A percentile compares a stretch with the other conserved stretches of the same genome.
Evolutionary conservation across 2,888 invertebrate genomes (phyloP).

Genomic region (Synanthedon andrenaeformis): DNA sequence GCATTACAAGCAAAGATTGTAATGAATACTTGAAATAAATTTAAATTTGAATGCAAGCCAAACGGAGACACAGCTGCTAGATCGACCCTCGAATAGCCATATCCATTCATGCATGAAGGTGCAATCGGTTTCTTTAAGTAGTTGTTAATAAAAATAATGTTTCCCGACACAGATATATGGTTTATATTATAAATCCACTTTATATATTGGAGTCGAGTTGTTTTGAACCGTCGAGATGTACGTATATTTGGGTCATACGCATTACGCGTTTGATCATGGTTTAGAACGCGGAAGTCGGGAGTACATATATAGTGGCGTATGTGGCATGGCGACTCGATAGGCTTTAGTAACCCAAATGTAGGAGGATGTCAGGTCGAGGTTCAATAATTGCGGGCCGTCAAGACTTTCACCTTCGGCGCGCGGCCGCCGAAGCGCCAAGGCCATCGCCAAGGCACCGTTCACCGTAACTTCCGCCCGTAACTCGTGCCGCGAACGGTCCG

Average conservation of each 20-base stretch:
- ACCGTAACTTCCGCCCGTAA: conserved; percentile 48
- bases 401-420: conserved; percentile 68
- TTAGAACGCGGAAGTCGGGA: conserved; percentile 36
- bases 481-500: conserved; percentile 13
- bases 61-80: conserved; percentile 40
- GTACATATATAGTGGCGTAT: conserved; percentile 11
- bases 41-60: conserved; percentile 55
- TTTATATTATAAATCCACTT: conserved; percentile 3
- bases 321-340: conserved; percentile 6
- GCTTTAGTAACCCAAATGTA: conserved; percentile 20
- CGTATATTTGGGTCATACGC: not conserved
- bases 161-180: conserved; percentile 12
- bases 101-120: conserved; percentile 58
- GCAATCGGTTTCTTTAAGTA: conserved; percentile 23
- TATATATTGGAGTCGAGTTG: conserved; percentile 1
- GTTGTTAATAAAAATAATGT: conserved; percentile 18
- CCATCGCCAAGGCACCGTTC: conserved; percentile 44
- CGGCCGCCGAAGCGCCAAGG: conserved; percentile 45
- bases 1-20: not conserved
- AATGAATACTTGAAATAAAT: conserved; percentile 9
- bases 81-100: conserved; percentile 48
- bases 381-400: conserved; percentile 57
- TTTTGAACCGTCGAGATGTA: not conserved
- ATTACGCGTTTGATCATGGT: not conserved
- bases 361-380: conserved; percentile 59